Evolutionary conservation across 1,140 invertebrate genomes (phyloP).

Genomic region (Bombus pyrosoma): DNA sequence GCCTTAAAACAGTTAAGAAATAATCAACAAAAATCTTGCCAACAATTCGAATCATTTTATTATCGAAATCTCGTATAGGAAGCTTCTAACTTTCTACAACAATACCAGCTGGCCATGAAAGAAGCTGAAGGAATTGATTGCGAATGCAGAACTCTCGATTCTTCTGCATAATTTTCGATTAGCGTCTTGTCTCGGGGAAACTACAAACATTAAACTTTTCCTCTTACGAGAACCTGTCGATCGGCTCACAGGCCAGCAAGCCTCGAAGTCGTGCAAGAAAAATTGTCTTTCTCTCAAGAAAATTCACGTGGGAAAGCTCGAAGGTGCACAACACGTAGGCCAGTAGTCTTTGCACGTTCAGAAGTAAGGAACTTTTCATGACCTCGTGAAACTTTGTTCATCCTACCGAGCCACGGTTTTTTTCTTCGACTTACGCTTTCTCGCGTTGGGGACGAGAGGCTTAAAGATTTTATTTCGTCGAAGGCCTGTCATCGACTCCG

Average conservation of each 20-base stretch:
- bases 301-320: constrained; percentile 48
- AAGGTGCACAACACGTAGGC: neutral
- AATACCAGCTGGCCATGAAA: neutral
- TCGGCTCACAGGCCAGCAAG: constrained; percentile 10
- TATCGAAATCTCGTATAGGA: neutral
- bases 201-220: constrained; percentile 53
- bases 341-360: constrained; percentile 47
- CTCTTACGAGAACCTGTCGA: constrained; percentile 41
- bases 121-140: neutral
- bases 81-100: neutral
- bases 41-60: neutral
- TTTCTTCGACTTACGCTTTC: neutral
- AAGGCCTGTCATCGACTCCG: constrained; percentile 14
- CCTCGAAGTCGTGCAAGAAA: constrained; percentile 8
- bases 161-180: constrained; percentile 60
- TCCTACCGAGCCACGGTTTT: neutral
- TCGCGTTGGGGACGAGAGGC: neutral
- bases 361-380: constrained; percentile 61
- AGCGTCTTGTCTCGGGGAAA: constrained; percentile 39
- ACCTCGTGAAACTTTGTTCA: constrained; percentile 53
- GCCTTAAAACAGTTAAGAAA: neutral
- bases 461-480: constrained; percentile 38
- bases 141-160: neutral
- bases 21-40: neutral
- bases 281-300: constrained; percentile 38